Evolutionary conservation across 2,113 vertebrate genomes (phyloP).

Genomic region (Tragelaphus strepsiceros): DNA sequence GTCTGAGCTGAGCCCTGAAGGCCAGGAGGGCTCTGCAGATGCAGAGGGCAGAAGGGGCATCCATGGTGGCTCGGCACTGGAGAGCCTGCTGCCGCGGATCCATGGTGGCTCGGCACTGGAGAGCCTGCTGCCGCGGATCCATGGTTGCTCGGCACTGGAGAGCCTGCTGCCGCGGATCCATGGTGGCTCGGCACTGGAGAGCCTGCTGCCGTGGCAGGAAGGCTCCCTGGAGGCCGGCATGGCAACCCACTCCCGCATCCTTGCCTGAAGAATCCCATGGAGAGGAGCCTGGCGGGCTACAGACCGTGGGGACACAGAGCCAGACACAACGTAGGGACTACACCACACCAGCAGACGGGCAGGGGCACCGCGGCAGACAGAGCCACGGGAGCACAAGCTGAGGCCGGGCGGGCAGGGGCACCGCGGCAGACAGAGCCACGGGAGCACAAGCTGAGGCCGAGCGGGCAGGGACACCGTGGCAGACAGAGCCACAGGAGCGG

Average conservation of each 20-base stretch:
- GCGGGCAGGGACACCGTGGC: no score
- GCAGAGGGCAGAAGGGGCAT: neutral
- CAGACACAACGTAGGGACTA: neutral
- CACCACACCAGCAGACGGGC: neutral
- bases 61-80: rapidly evolving
- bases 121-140: neutral
- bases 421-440: no score
- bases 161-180: neutral
- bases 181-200: rapidly evolving
- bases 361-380: neutral
- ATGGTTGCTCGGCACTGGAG: rapidly evolving
- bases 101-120: rapidly evolving
- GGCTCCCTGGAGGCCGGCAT: neutral
- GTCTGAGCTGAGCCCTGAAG: neutral
- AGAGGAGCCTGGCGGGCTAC: neutral
- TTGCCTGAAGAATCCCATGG: neutral
- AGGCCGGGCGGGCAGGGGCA: no score
- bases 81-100: rapidly evolving
- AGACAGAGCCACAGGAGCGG: rapidly evolving
- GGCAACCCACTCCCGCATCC: neutral
- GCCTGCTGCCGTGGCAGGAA: rapidly evolving
- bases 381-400: neutral
- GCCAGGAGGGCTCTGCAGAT: neutral
- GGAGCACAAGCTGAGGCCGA: rapidly evolving
- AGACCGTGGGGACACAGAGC: neutral